A percentile compares a stretch with the other conserved stretches of the same genome.
phyloP scores from a whole-genome alignment of 2,797 vertebrate species.

The Periparus ater region DNA sequence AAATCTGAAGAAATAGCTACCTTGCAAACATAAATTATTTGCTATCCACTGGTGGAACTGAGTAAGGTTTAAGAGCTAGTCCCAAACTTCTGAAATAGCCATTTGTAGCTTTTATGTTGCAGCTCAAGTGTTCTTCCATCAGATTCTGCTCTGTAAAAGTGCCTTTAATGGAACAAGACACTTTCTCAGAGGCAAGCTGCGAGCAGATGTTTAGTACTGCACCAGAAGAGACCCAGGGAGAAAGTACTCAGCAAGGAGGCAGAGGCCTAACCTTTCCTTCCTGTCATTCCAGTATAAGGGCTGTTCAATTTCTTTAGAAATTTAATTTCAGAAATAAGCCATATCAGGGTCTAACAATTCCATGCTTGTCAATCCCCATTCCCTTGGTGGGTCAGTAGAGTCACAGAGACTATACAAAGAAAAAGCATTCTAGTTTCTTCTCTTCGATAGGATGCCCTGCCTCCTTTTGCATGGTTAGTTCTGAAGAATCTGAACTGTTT shows the following conservation, averaged over 20 bases:
- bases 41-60: neutral
- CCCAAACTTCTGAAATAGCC: neutral
- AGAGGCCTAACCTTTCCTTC: neutral
- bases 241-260: neutral
- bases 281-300: neutral
- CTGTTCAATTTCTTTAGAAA: neutral
- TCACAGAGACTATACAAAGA: accelerated
- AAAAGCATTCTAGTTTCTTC: neutral
- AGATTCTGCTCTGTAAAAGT: conserved; percentile 25
- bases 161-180: conserved; percentile 13
- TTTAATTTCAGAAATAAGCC: neutral
- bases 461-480: neutral
- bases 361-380: neutral
- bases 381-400: neutral
- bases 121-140: neutral
- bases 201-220: neutral
- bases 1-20: neutral
- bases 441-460: neutral
- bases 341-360: neutral
- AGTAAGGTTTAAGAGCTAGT: neutral
- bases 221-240: neutral
- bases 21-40: neutral
- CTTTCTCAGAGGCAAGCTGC: neutral
- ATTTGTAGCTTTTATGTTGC: conserved; percentile 21
- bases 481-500: neutral